Evolutionary conservation across 1,140 invertebrate genomes (phyloP).

Genomic region (Lasaia peninsularis): DNA sequence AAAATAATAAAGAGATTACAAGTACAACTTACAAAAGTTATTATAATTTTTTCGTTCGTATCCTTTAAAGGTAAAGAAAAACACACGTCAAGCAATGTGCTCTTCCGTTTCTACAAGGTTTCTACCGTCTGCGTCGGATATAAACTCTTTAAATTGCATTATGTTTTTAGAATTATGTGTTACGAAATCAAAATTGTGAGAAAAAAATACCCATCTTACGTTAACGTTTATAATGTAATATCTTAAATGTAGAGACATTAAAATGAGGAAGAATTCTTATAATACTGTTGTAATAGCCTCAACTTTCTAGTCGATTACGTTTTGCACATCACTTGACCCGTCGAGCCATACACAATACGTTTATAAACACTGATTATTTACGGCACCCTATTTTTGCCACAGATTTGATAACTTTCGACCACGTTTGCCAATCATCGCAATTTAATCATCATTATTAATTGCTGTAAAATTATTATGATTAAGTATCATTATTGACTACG

Average conservation of each 20-base stretch:
- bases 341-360: constrained; percentile 9
- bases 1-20: too few species aligned
- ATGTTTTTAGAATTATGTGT: too few species aligned
- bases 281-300: constrained; percentile 13
- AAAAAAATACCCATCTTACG: neutral
- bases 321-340: constrained; percentile 12
- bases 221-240: neutral
- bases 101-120: too few species aligned
- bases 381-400: neutral
- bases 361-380: neutral
- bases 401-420: neutral
- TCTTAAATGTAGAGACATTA: constrained; percentile 7
- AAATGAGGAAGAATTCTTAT: constrained; percentile 17
- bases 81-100: too few species aligned
- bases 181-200: neutral
- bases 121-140: too few species aligned
- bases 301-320: constrained; percentile 17
- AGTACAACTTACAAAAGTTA: too few species aligned
- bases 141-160: too few species aligned
- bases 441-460: neutral
- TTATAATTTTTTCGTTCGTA: too few species aligned
- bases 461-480: neutral
- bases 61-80: too few species aligned
- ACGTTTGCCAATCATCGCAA: neutral
- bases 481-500: neutral